These are phyloP conservation scores for Branchipolynoe longqiensis DNA, from an alignment of 2,888 invertebrate genomes.

Conservation along the genomic window DNA sequence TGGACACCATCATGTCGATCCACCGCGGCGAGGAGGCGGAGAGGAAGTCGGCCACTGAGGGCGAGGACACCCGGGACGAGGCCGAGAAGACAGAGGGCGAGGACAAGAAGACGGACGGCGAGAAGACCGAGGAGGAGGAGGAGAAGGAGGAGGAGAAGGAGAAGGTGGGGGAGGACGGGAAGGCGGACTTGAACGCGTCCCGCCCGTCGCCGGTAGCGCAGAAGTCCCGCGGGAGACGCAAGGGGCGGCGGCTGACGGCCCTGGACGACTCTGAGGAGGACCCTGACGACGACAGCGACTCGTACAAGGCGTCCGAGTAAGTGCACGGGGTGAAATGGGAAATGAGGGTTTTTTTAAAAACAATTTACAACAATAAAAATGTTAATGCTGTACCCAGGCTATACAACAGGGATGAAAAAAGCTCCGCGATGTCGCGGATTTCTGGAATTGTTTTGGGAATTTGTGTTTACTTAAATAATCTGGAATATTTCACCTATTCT, in stretches of 20 bases:
- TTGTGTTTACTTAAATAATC: too few species aligned
- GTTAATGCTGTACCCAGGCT: too few species aligned
- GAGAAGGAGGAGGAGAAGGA: slow-evolving; percentile 84
- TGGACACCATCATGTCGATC: slow-evolving; percentile 87
- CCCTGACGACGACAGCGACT: slow-evolving; percentile 87
- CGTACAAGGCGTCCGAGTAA: slow-evolving; percentile 92
- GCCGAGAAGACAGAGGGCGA: slow-evolving; percentile 20
- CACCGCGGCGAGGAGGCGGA: slow-evolving; percentile 30
- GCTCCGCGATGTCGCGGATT: too few species aligned
- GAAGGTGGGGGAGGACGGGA: slow-evolving; percentile 82
- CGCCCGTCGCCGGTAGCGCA: slow-evolving; percentile 50
- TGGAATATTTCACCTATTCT: too few species aligned
- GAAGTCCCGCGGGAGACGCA: slow-evolving; percentile 38
- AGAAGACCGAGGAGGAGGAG: slow-evolving; percentile 24
- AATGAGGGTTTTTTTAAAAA: neutral
- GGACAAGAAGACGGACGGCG: slow-evolving; percentile 15
- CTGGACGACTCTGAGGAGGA: slow-evolving; percentile 87
- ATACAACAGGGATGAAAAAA: too few species aligned
- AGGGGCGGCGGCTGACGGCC: slow-evolving; percentile 62
- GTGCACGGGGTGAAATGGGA: slow-evolving; percentile 3
- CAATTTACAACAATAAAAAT: too few species aligned
- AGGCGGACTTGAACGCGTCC: slow-evolving; percentile 83
- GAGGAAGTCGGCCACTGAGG: slow-evolving; percentile 80
- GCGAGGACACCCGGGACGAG: slow-evolving; percentile 83
- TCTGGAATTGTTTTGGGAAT: too few species aligned